phyloP scores from a whole-genome alignment of 2,797 vertebrate species.

The Falco concolor region DNA sequence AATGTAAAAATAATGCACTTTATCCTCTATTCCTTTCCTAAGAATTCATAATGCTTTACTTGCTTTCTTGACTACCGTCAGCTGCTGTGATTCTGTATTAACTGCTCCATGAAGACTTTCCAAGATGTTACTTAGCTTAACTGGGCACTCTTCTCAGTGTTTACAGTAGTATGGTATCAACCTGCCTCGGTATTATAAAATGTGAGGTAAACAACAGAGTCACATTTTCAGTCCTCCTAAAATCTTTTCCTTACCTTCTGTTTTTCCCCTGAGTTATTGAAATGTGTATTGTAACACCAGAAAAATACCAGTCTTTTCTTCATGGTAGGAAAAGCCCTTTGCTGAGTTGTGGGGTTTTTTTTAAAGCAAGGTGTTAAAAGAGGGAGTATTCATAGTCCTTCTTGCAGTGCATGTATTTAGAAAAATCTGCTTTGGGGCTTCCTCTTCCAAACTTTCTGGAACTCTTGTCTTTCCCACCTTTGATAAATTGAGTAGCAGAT shows the following conservation, averaged over 20 bases:
- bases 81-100: not conserved
- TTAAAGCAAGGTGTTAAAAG: not conserved
- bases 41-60: not conserved
- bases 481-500: not conserved
- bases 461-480: not conserved
- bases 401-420: not conserved
- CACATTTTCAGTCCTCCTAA: not conserved
- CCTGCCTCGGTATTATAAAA: not conserved
- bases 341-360: accelerated
- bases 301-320: not conserved
- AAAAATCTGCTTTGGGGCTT: not conserved
- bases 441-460: not conserved
- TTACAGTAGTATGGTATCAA: not conserved
- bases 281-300: not conserved
- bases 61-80: not conserved
- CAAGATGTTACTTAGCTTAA: not conserved
- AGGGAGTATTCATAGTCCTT: not conserved
- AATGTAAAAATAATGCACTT: not conserved
- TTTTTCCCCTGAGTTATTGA: not conserved
- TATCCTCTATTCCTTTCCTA: not conserved
- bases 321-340: not conserved
- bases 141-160: not conserved
- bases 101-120: not conserved
- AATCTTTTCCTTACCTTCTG: not conserved
- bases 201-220: not conserved